Percentiles rank a stretch among this genome's conserved stretches.
Evolutionary conservation across 2,113 vertebrate species (phyloP).

Genomic region (Egretta garzetta): DNA sequence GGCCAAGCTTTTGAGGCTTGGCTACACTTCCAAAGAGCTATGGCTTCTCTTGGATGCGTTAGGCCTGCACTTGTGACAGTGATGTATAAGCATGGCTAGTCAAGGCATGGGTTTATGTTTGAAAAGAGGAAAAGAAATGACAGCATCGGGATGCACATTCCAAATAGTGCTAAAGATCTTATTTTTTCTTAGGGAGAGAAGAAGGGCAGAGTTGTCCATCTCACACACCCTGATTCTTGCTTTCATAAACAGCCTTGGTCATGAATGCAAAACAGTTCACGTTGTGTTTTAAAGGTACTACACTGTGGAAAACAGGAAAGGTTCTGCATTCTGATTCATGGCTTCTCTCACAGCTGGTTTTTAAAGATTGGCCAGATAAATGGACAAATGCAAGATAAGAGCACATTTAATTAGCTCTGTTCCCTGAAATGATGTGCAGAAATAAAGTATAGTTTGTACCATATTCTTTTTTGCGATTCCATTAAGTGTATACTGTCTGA

Average conservation of each 20-base stretch:
- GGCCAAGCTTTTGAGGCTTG: neutral
- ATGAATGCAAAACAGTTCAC: neutral
- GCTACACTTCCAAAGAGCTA: neutral
- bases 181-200: neutral
- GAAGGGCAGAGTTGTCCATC: neutral
- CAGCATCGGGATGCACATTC: neutral
- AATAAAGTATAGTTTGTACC: slow-evolving; percentile 45
- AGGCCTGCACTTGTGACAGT: neutral
- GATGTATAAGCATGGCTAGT: neutral
- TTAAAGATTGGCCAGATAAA: slow-evolving; percentile 36
- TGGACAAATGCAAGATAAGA: slow-evolving; percentile 36
- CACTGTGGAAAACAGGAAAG: neutral
- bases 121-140: neutral
- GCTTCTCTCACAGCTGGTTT: slow-evolving; percentile 23
- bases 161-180: neutral
- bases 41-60: neutral
- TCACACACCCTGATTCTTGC: neutral
- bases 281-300: neutral
- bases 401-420: slow-evolving; percentile 45
- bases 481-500: slow-evolving; percentile 39
- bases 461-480: slow-evolving; percentile 16
- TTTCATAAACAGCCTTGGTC: neutral
- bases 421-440: slow-evolving; percentile 49
- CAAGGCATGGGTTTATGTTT: neutral
- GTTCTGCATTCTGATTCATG: neutral